Evolutionary conservation across 2,113 vertebrate genomes (phyloP), one percentile per base, ranked within the genome.

Genomic region (Malurus elegans): DNA sequence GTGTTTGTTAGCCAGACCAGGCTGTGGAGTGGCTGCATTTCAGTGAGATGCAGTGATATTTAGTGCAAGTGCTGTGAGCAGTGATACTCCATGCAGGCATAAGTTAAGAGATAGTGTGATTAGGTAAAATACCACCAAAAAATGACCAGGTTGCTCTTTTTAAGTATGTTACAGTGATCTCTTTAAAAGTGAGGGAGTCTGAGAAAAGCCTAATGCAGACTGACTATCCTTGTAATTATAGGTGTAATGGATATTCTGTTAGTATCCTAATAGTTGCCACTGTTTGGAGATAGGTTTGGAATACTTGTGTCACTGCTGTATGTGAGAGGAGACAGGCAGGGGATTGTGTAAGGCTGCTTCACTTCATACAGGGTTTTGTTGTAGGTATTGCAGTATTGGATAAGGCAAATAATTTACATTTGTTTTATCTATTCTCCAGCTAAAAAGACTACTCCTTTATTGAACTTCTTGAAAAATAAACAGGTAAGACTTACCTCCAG

Each of bases 391-490:
- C 18, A 23, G 31, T 69, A 54, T 53, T 67, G n/a, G 23, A 28
- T 76, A 64, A 71, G 26, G 20, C 71, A 87, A 29, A 57, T 44
- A 56, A 44, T 36, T 95, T 74, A 94, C 25, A 24, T 66, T 73
- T 90, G 15, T 81, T 94, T 95, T 61, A 19, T 91, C 6, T 85
- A 71, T 97, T 86, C 64, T 95, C 78, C 92, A 99, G 99, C 98
- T 90, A 99, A 99, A 98, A 99, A 99, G 98, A 99, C 99, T 72
- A 99, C 99, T 94, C 99, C 99, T 81, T 98, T 99, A 78, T 96
- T 99, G 98, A 99, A 99, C 98, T 99, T 99, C 97, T 97, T 99
- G 97, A 99, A 99, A 97, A 99, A 99, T 64, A 99, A 99, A 96
- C 99, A 99, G 98, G 99, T 99, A 98, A 98, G 92, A 74, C 38